These are phyloP conservation scores for Eupithecia insigniata DNA, from an alignment of 2,888 invertebrate species.

Conservation along the genomic window DNA sequence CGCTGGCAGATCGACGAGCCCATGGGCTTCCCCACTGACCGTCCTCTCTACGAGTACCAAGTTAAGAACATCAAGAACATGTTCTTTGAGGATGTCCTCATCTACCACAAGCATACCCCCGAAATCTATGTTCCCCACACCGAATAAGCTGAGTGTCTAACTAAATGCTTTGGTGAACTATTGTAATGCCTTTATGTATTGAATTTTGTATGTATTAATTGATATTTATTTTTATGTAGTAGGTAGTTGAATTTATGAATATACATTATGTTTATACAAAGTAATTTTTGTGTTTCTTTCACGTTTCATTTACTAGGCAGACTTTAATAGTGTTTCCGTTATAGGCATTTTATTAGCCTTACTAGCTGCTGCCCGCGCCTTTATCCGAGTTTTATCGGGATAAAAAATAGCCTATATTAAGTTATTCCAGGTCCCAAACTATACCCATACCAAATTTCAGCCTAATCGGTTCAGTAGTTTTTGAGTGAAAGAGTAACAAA, in stretches of 20 bases:
- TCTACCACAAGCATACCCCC: constrained; percentile 79
- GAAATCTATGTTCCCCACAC: constrained; percentile 61
- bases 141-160: constrained; percentile 42
- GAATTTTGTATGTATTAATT: constrained; percentile 43
- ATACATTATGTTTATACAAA: constrained; percentile 25
- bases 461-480: no score
- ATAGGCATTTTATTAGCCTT: background rate
- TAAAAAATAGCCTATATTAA: no score
- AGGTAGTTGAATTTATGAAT: constrained; percentile 30
- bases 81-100: constrained; percentile 76
- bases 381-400: no score
- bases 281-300: background rate
- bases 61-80: constrained; percentile 73
- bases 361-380: no score
- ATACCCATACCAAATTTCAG: no score
- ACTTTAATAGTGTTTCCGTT: background rate
- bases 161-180: constrained; percentile 22
- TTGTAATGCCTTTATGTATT: constrained; percentile 35
- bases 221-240: constrained; percentile 24
- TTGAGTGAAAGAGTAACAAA: no score
- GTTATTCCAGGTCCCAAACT: no score
- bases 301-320: background rate
- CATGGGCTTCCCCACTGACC: constrained; percentile 84
- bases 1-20: constrained; percentile 77
- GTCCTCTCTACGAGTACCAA: constrained; percentile 73